These are phyloP conservation scores for Chrysodeixis includens DNA, from an alignment of 2,888 invertebrate species.

Conservation along the genomic window DNA sequence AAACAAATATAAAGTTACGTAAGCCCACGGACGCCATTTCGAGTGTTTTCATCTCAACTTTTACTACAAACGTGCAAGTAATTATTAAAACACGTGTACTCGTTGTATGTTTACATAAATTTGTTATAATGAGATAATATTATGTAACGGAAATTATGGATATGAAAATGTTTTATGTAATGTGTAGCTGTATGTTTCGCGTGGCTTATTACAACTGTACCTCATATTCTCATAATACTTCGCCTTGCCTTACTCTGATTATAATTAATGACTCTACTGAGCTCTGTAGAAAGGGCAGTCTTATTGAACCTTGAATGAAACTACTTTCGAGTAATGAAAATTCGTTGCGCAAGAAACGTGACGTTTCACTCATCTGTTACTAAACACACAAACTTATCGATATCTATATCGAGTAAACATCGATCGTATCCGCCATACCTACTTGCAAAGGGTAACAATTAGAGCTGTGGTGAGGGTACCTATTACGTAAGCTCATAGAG, in stretches of 20 bases:
- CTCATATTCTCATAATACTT: not conserved
- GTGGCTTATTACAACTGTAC: not conserved
- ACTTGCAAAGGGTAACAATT: conserved; percentile 32
- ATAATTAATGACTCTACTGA: not conserved
- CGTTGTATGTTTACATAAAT: conserved; percentile 48
- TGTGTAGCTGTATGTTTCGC: conserved; percentile 19
- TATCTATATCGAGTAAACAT: conserved; percentile 15
- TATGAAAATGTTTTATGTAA: conserved; percentile 43
- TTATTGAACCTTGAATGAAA: not conserved
- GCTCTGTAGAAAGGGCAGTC: not conserved
- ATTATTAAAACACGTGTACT: conserved; percentile 46
- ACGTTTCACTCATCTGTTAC: not conserved
- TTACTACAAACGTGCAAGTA: conserved; percentile 41
- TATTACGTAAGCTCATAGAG: conserved; percentile 42
- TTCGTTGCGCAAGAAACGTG: not conserved
- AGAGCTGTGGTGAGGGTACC: conserved; percentile 1
- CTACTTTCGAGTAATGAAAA: not conserved
- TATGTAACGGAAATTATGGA: conserved; percentile 43
- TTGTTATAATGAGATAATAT: conserved; percentile 48
- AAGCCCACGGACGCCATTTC: conserved; percentile 25
- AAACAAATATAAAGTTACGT: conserved; percentile 34
- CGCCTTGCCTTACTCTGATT: not conserved
- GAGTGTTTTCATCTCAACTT: conserved; percentile 35
- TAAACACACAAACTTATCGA: conserved; percentile 12
- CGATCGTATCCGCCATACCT: conserved; percentile 25